Base-by-base conservation (phyloP, 2,113 vertebrate genomes). In the Mola mola region DNA sequence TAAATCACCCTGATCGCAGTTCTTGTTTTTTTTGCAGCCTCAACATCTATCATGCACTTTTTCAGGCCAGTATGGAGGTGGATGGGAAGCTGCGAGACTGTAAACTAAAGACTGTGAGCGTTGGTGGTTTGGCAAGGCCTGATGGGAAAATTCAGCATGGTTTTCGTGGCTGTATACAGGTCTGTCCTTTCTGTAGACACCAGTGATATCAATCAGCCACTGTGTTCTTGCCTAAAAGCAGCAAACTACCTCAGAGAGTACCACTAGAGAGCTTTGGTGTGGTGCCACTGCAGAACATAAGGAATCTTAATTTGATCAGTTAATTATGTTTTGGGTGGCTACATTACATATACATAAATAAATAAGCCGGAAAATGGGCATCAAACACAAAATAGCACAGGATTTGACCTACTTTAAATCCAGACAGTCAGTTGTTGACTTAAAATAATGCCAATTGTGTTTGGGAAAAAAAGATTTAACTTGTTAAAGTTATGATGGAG, bases 151-250 rank as follows among this genome's bases (percentile, higher is more conserved):
- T 96, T 75, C 86, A 84, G 52, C 88, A 93, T 0, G 95, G 96
- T 40, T 97, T 98, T 83, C 92, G 86, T 1, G 96, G 96, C 16
- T 98, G 96, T 52, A 79, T 96, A 74, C 96, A 97, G 94, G 96
- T 96, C 4, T 10, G 81, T 73, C 16, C 3, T 34, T 17, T 48
- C 11, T 26, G 16, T 41, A 22, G 46, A 5, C 0, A 2, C 15
- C 3, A 24, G 22, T 56, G 7, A 21, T 24, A 1, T 47, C 24
- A n/a, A n/a, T n/a, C n/a, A n/a, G n/a, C n/a, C n/a, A n/a, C n/a
- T n/a, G n/a, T n/a, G n/a, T n/a, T n/a, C n/a, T n/a, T n/a, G n/a
- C n/a, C n/a, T n/a, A n/a, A n/a, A n/a, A n/a, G n/a, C n/a, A n/a
- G n/a, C n/a, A n/a, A n/a, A n/a, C n/a, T n/a, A n/a, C n/a, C n/a